A percentile compares a stretch with the other conserved stretches of the same genome.
phyloP scores from a whole-genome alignment of 2,113 vertebrate species.

The Tauraco erythrolophus region DNA sequence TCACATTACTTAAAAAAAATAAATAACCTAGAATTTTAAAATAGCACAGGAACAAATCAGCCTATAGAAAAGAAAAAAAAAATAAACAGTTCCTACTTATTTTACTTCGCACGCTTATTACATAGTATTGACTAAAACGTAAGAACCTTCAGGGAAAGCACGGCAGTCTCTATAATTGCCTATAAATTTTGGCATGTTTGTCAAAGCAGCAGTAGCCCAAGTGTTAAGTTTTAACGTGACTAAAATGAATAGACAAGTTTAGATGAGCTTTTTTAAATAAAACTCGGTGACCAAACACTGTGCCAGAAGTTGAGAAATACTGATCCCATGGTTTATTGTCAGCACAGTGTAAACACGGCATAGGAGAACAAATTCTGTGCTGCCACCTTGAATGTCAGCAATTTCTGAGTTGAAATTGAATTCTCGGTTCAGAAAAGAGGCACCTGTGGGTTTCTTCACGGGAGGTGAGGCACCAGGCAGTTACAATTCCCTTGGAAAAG shows the following conservation, averaged over 20 bases:
- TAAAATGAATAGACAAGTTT: neutral
- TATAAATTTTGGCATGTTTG: neutral
- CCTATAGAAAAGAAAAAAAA: neutral
- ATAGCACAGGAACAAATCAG: neutral
- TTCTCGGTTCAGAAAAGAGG: neutral
- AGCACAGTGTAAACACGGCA: neutral
- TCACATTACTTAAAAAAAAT: neutral
- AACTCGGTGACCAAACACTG: neutral
- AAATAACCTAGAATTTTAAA: neutral
- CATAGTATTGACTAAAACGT: neutral
- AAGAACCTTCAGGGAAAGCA: neutral
- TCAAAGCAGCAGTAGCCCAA: neutral
- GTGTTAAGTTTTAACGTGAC: neutral
- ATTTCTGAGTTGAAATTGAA: neutral
- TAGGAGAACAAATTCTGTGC: neutral
- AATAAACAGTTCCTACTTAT: neutral
- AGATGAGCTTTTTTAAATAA: neutral
- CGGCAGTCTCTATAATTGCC: neutral
- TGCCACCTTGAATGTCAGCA: neutral
- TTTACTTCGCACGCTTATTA: neutral
- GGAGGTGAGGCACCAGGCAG: neutral
- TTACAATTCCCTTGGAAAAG: neutral
- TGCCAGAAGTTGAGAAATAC: neutral
- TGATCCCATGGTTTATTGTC: neutral
- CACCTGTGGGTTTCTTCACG: neutral